phyloP scores from a whole-genome alignment of 2,113 vertebrate species.

The Dolichallabes microphthalmus region DNA sequence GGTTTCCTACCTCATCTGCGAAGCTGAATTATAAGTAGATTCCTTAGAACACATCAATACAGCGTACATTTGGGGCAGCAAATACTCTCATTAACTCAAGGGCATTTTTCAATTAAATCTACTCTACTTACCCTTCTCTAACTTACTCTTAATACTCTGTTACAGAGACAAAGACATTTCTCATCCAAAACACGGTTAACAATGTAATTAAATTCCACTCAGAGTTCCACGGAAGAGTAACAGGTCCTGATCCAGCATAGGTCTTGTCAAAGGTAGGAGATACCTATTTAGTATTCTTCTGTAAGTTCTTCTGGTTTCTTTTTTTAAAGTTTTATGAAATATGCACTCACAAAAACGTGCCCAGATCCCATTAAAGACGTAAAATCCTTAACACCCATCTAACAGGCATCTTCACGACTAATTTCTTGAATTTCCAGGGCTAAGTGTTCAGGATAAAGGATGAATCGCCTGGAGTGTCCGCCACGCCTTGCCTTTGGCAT shows the following conservation, averaged over 20 bases:
- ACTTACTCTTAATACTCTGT: slow-evolving; percentile 5
- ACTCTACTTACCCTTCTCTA: not conserved
- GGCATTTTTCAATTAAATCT: slow-evolving; percentile 22
- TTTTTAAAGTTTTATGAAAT: not conserved
- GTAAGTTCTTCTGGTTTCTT: not conserved
- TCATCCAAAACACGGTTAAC: not conserved
- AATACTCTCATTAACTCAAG: slow-evolving; percentile 26
- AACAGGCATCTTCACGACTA: no score
- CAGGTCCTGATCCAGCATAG: not conserved
- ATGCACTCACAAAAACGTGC: not conserved
- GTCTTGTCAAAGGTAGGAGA: not conserved
- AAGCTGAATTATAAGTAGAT: slow-evolving; percentile 12
- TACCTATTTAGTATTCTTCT: not conserved
- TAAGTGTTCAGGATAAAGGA: no score
- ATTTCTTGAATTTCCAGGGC: no score
- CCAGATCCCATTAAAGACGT: no score
- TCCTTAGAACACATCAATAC: slow-evolving; percentile 31
- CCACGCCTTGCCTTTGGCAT: no score
- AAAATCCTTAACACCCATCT: no score
- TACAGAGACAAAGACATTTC: slow-evolving; percentile 1
- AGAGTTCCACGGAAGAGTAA: not conserved
- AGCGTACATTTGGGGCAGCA: not conserved
- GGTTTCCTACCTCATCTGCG: not conserved
- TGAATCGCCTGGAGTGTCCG: no score
- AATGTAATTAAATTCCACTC: slow-evolving; percentile 17